A percentile compares a stretch with the other conserved stretches of the same genome.
phyloP scores from a whole-genome alignment of 1,140 invertebrate genomes.

The Sweltsa coloradensis region DNA sequence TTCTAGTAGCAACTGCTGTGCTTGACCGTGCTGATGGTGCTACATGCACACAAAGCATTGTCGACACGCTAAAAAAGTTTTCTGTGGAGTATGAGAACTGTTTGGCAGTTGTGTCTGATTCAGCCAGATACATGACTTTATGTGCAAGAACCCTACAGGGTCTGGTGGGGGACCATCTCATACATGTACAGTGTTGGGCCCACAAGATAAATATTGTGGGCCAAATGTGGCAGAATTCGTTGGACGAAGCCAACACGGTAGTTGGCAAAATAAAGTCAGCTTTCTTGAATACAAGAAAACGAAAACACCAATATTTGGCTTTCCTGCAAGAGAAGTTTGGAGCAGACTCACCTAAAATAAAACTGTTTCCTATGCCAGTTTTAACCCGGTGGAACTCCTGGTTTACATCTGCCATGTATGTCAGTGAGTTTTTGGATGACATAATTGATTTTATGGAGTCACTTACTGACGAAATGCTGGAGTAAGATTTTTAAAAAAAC shows the following conservation, averaged over 20 bases:
- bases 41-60: not conserved
- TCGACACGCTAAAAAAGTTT: not conserved
- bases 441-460: not conserved
- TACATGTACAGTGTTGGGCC: constrained; percentile 2
- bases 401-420: not conserved
- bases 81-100: not conserved
- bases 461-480: not conserved
- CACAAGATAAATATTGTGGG: constrained; percentile 2
- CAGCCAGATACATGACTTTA: not conserved
- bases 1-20: not conserved
- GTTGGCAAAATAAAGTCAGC: not conserved
- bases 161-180: not conserved
- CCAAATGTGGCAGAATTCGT: not conserved
- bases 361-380: constrained; percentile 2
- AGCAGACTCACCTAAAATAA: not conserved
- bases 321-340: not conserved
- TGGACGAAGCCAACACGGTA: not conserved
- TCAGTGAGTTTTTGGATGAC: not conserved
- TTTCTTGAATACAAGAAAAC: constrained; percentile 1
- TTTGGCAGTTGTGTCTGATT: not conserved
- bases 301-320: not conserved
- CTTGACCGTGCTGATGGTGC: not conserved
- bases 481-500: not conserved
- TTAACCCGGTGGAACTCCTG: constrained; percentile 1
- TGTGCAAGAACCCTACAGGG: not conserved